phyloP scores from a whole-genome alignment of 2,888 invertebrate genomes.

The Plebejus anna region DNA sequence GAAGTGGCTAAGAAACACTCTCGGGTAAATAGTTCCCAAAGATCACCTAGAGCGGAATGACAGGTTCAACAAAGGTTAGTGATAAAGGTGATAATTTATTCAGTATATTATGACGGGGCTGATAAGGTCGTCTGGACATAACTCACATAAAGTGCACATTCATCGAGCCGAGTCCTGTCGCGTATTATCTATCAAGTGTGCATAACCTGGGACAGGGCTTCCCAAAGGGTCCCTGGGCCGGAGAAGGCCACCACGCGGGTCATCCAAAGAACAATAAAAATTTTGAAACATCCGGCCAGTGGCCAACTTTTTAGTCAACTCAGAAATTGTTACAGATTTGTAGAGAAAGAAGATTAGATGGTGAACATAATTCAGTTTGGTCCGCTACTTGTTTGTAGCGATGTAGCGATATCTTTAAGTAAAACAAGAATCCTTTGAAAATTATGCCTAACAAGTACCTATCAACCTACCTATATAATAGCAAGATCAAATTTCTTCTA shows the following conservation, averaged over 20 bases:
- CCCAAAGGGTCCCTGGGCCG: background rate
- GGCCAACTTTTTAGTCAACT: no score
- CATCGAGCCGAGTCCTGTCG: conserved; percentile 33
- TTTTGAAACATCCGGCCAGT: no score
- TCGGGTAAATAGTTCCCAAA: background rate
- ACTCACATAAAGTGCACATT: conserved; percentile 52
- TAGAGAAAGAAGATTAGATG: no score
- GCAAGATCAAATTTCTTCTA: no score
- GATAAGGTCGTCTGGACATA: conserved; percentile 46
- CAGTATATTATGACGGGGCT: conserved; percentile 29
- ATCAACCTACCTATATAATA: no score
- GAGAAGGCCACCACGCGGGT: background rate
- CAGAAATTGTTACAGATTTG: no score
- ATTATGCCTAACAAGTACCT: no score
- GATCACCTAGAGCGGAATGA: background rate
- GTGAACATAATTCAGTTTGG: no score
- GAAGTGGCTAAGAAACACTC: background rate
- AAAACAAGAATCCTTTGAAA: no score
- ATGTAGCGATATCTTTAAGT: no score
- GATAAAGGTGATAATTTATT: conserved; percentile 21
- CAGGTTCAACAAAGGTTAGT: conserved; percentile 2
- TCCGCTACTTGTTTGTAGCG: no score
- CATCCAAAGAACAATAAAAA: no score
- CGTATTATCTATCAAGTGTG: conserved; percentile 13
- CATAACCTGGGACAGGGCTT: background rate